Evolutionary conservation across 2,888 invertebrate genomes (phyloP).

Genomic region (Phasia obesa): DNA sequence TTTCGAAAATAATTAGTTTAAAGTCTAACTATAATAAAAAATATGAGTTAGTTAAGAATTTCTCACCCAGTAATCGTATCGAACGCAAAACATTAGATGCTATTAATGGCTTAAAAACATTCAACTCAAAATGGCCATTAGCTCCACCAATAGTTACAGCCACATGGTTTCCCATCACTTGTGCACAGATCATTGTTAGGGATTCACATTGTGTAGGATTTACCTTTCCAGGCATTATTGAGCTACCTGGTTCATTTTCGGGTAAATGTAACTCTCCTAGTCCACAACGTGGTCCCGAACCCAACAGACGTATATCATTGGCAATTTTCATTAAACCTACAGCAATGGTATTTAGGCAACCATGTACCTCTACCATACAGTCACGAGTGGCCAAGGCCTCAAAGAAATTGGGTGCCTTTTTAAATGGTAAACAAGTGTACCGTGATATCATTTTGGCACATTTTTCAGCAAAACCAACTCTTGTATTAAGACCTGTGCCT

Average conservation of each 20-base stretch:
- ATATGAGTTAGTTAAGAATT: no score
- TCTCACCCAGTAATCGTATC: constrained; percentile 89
- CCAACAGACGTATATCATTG: constrained; percentile 96
- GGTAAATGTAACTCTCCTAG: constrained; percentile 95
- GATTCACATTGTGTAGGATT: constrained; percentile 99
- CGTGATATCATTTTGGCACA: constrained; percentile 90
- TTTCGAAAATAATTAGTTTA: neutral
- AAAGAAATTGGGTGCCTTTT: constrained; percentile 97
- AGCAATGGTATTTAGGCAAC: constrained; percentile 95
- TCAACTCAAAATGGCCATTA: constrained; percentile 98
- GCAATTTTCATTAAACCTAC: constrained; percentile 97
- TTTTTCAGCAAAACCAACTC: constrained; percentile 96
- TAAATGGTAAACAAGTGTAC: constrained; percentile 94
- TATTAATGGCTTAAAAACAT: constrained; percentile 98
- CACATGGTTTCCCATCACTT: constrained; percentile 99
- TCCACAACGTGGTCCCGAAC: constrained; percentile 98
- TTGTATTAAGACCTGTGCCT: constrained; percentile 97
- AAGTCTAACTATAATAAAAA: no score
- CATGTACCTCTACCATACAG: constrained; percentile 96
- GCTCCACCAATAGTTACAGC: constrained; percentile 95
- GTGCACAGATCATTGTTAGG: constrained; percentile 96
- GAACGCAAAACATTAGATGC: constrained; percentile 95
- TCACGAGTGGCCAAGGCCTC: constrained; percentile 97
- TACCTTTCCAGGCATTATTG: constrained; percentile 99
- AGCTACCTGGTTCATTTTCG: constrained; percentile 99